Conservation (phyloP, 2,888 invertebrate species). For the Cerastis leucographa region DNA sequence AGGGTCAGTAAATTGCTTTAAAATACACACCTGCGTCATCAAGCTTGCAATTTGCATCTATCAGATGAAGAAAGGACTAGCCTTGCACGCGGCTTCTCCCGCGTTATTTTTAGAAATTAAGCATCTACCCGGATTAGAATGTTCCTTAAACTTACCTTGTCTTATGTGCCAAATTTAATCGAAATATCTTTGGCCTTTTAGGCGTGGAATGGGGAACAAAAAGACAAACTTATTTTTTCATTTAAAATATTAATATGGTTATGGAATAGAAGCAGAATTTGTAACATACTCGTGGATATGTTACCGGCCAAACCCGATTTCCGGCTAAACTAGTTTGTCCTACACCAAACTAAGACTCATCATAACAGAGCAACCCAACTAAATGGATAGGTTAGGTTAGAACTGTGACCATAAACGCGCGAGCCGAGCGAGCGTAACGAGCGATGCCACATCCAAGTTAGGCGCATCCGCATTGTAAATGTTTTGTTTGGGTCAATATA, state of each 20-base stretch:
- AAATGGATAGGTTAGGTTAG: no score
- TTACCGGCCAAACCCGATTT: no score
- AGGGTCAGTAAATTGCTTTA: not conserved
- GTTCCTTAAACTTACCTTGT: not conserved
- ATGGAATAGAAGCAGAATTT: no score
- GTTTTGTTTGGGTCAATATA: no score
- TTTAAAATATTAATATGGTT: not conserved
- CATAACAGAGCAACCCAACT: no score
- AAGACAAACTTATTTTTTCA: not conserved
- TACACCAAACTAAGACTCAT: no score
- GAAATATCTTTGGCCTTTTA: not conserved
- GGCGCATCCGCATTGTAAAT: no score
- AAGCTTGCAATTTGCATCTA: slow-evolving; percentile 21
- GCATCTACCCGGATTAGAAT: not conserved
- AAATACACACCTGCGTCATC: not conserved
- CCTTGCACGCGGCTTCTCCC: not conserved
- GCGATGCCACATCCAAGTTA: no score
- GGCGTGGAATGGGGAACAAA: not conserved
- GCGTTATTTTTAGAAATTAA: not conserved
- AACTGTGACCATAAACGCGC: no score
- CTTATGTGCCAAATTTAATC: not conserved
- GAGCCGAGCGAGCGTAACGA: no score
- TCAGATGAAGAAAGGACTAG: not conserved
- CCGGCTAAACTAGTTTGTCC: no score
- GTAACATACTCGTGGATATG: not conserved